Conservation (phyloP, 2,113 vertebrate species). For the Amblyopsis rosae region DNA sequence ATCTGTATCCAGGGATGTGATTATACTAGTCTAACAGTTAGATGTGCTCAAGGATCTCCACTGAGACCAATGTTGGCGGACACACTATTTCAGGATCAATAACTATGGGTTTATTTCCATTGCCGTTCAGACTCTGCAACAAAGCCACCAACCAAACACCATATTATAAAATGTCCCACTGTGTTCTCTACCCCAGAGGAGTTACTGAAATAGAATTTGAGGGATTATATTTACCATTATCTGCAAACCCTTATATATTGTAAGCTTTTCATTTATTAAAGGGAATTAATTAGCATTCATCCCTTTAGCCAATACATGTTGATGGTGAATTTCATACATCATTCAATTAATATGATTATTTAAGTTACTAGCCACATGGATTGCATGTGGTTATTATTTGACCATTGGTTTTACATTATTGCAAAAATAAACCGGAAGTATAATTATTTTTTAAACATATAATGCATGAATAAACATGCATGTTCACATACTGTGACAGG, state of each 20-base stretch:
- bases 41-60: constrained; percentile 32
- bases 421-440: too few species aligned
- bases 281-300: neutral
- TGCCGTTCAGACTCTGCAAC: constrained; percentile 48
- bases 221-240: constrained; percentile 19
- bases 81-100: constrained; percentile 47
- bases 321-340: neutral
- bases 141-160: constrained; percentile 19
- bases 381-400: too few species aligned
- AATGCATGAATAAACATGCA: too few species aligned
- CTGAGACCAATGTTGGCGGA: constrained; percentile 32
- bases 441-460: too few species aligned
- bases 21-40: constrained; percentile 2
- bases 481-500: too few species aligned
- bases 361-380: neutral
- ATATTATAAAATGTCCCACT: constrained; percentile 28
- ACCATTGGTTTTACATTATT: too few species aligned
- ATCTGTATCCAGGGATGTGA: constrained; percentile 9
- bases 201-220: constrained; percentile 19
- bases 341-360: neutral
- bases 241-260: constrained; percentile 22
- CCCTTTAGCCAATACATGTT: neutral
- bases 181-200: neutral
- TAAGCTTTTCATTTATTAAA: neutral
- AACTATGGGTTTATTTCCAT: constrained; percentile 35